Evolutionary conservation across 2,888 invertebrate genomes (phyloP).

Genomic region (Dexiosoma caninum): DNA sequence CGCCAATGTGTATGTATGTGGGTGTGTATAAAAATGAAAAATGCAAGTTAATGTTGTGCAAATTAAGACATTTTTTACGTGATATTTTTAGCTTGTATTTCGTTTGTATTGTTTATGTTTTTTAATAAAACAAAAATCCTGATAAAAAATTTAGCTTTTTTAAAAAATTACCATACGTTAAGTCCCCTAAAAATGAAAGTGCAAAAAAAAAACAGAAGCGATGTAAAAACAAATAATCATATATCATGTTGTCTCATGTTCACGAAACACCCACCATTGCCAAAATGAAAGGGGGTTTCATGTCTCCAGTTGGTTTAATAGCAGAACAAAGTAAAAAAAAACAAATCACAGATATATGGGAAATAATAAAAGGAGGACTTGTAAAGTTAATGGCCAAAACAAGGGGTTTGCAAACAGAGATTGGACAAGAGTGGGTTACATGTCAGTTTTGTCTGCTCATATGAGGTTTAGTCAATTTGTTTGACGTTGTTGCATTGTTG

Average conservation of each 20-base stretch:
- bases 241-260: slow-evolving; percentile 61
- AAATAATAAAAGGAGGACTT: not conserved
- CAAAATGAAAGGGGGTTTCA: slow-evolving; percentile 40
- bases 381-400: not conserved
- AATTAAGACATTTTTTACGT: slow-evolving; percentile 65
- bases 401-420: not conserved
- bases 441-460: slow-evolving; percentile 45
- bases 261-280: slow-evolving; percentile 30
- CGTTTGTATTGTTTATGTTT: not conserved
- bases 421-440: slow-evolving; percentile 51
- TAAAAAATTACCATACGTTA: slow-evolving; percentile 50
- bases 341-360: not conserved
- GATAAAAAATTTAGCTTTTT: slow-evolving; percentile 28
- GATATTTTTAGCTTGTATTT: slow-evolving; percentile 7
- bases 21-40: slow-evolving; percentile 56
- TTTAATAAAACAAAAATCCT: slow-evolving; percentile 24
- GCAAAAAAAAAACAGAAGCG: slow-evolving; percentile 22
- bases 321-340: slow-evolving; percentile 40
- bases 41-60: slow-evolving; percentile 66
- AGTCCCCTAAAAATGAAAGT: slow-evolving; percentile 49
- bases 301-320: slow-evolving; percentile 29
- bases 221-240: slow-evolving; percentile 56
- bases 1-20: not conserved
- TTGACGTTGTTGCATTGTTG: slow-evolving; percentile 22
- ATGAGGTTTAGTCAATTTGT: slow-evolving; percentile 46